phyloP scores from a whole-genome alignment of 2,797 vertebrate species.

The Spea hammondii region DNA sequence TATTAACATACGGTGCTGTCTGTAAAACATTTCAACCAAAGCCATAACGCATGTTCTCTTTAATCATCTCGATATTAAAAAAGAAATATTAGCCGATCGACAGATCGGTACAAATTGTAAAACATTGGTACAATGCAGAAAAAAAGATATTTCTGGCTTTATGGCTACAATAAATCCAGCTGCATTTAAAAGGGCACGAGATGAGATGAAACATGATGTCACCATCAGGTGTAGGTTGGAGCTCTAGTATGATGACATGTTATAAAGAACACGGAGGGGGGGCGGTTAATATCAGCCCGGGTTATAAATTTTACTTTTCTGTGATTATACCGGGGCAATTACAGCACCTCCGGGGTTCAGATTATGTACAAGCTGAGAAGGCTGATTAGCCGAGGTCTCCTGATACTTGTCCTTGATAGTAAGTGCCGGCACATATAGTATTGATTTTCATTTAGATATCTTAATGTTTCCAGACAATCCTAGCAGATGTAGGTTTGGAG shows the following conservation, averaged over 20 bases:
- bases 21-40: background rate
- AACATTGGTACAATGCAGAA: conserved; percentile 1
- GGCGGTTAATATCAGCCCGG: conserved; percentile 64
- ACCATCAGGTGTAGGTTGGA: conserved; percentile 64
- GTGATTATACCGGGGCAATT: conserved; percentile 76
- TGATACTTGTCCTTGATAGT: conserved; percentile 79
- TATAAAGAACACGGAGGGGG: conserved; percentile 67
- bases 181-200: conserved; percentile 14
- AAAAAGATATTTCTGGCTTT: background rate
- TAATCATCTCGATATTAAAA: background rate
- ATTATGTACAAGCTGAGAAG: conserved; percentile 69
- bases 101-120: conserved; percentile 17
- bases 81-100: conserved; percentile 2
- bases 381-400: conserved; percentile 77
- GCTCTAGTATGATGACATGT: conserved; percentile 60
- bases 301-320: conserved; percentile 80
- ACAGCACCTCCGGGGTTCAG: conserved; percentile 72
- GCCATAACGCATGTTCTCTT: background rate
- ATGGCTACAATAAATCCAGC: conserved; percentile 12
- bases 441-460: conserved; percentile 99
- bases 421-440: conserved; percentile 86
- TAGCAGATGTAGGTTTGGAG: conserved; percentile 76
- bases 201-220: conserved; percentile 20
- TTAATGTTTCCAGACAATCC: conserved; percentile 93
- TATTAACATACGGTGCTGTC: too few species aligned